phyloP scores from a whole-genome alignment of 2,888 invertebrate genomes.

The Leptopilina myrica region DNA sequence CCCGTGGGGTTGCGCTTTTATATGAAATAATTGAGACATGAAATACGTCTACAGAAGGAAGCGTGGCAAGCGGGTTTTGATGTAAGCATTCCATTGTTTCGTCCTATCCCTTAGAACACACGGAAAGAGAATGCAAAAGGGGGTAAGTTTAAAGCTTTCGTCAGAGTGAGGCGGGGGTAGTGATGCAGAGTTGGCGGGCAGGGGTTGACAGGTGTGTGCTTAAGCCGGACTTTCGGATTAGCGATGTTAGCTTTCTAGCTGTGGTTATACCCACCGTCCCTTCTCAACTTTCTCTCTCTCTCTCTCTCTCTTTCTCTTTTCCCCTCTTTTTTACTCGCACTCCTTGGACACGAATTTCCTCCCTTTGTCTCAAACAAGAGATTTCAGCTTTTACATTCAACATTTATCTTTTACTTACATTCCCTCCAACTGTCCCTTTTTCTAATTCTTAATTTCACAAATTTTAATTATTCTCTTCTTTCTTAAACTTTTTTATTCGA shows the following conservation, averaged over 20 bases:
- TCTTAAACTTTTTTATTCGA: too few species aligned
- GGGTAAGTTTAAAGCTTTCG: conserved; percentile 62
- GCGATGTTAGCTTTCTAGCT: conserved; percentile 65
- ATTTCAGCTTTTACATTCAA: conserved; percentile 5
- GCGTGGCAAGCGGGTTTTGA: conserved; percentile 66
- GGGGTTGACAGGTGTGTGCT: conserved; percentile 62
- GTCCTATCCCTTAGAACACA: conserved; percentile 65
- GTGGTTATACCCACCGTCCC: conserved; percentile 44
- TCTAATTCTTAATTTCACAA: too few species aligned
- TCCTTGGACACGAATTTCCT: conserved; percentile 22
- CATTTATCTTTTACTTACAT: neutral
- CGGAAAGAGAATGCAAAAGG: conserved; percentile 56
- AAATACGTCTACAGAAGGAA: conserved; percentile 66
- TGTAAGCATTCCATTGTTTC: conserved; percentile 73
- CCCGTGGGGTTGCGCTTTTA: conserved; percentile 66
- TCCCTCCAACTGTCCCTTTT: neutral
- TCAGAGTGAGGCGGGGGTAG: conserved; percentile 39
- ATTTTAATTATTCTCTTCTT: too few species aligned
- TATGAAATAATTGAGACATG: conserved; percentile 75
- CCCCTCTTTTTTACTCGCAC: conserved; percentile 14
- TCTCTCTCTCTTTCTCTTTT: conserved; percentile 42
- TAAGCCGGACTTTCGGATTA: conserved; percentile 70
- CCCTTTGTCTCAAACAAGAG: conserved; percentile 11
- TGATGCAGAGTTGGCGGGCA: too few species aligned
- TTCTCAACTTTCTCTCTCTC: conserved; percentile 36